Base-by-base conservation (phyloP, 2,797 vertebrate genomes). In the Notoglanidium macrostoma region DNA sequence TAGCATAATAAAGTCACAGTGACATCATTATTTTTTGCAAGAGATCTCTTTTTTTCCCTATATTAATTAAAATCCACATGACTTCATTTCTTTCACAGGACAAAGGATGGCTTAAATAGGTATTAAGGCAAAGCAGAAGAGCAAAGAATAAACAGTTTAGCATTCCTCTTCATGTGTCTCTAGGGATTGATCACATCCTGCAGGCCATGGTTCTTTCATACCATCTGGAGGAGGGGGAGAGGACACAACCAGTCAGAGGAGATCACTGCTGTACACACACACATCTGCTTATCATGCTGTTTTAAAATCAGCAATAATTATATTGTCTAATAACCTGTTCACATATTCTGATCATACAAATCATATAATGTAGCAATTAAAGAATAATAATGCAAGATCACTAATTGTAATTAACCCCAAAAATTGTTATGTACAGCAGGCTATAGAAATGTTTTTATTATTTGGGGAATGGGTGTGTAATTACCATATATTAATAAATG, bases 191-290 rank as follows among this genome's bases (percentile, higher is more conserved):
- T 74, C 65, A 32, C 23, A 32, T 63, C 74, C 85, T 80, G 55
- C 40, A 57, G 83, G 61, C 57, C 40, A 29, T 29, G 14, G 35
- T 67, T 85, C 77, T 67, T 76, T 19, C 70, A 19, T 57, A 59
- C 73, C 85, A 73, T 83, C 87, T 87, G 85, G 73, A 87, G 63
- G 79, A 86, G 65, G 86, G 26, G 21, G 32, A 26, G 72, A 85
- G 72, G 61, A 70, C 40, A 81, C 68, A 74, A 17, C 83, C 55
- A 74, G 35, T 72, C 40, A 78, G 21, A 85, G 67, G 55, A 89
- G 59, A 67, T 57, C 3, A n/a, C 26, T 44, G 26, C 32, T 67
- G 44, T 59, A 80, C 35, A 61, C 46, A 59, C 1, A n/a, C 44
- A 72, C 11, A 81, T 46, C 23, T 63, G 57, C 46, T 35, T 54